A percentile compares a stretch with the other conserved stretches of the same genome.
These are phyloP conservation scores for Rhizomys pruinosus DNA, from an alignment of 2,113 vertebrate genomes.

Conservation along the genomic window DNA sequence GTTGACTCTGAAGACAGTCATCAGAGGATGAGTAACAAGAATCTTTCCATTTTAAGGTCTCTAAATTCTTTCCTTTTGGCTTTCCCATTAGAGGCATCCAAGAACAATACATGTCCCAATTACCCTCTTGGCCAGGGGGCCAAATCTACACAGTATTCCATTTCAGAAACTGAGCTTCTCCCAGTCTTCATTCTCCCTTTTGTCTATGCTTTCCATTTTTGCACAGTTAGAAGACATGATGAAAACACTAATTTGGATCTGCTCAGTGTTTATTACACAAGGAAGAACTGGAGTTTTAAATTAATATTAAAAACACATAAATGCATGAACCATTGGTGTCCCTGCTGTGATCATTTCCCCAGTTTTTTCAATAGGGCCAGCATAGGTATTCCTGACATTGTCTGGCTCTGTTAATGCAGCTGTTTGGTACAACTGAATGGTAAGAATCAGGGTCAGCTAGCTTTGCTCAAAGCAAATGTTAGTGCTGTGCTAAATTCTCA, in stretches of 20 bases:
- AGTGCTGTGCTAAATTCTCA: conserved; percentile 41
- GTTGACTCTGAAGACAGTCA: conserved; percentile 74
- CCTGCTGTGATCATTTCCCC: neutral
- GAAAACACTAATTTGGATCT: neutral
- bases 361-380: neutral
- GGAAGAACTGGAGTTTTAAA: neutral
- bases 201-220: neutral
- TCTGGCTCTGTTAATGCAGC: neutral
- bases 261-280: neutral
- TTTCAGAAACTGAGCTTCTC: conserved; percentile 49
- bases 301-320: neutral
- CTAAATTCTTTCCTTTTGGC: conserved; percentile 73
- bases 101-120: conserved; percentile 71
- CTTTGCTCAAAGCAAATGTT: conserved; percentile 41
- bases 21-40: conserved; percentile 65
- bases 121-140: neutral
- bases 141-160: conserved; percentile 1
- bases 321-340: neutral
- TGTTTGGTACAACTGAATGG: conserved; percentile 4
- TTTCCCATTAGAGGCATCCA: conserved; percentile 62
- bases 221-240: neutral
- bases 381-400: neutral
- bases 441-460: conserved; percentile 38
- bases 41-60: conserved; percentile 69
- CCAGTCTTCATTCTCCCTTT: neutral